phyloP scores from a whole-genome alignment of 2,888 invertebrate genomes.

The Silvanus unidentatus region DNA sequence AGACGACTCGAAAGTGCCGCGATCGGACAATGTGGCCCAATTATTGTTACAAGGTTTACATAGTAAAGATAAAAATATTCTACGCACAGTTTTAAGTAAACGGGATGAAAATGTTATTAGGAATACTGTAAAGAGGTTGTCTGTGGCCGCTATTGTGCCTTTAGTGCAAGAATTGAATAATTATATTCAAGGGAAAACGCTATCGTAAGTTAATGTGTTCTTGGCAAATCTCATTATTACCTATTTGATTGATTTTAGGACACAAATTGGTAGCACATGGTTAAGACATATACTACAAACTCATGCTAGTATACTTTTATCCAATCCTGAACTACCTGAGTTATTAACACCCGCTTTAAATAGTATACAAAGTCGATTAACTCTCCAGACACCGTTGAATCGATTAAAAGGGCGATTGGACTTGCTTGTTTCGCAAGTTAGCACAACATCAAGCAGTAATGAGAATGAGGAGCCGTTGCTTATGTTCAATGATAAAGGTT shows the following conservation, averaged over 20 bases:
- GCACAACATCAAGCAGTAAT: conserved; percentile 32
- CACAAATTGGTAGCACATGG: conserved; percentile 54
- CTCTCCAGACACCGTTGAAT: conserved; percentile 50
- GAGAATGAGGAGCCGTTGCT: conserved; percentile 48
- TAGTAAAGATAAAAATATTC: conserved; percentile 71
- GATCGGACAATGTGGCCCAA: conserved; percentile 69
- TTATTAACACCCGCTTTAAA: conserved; percentile 53
- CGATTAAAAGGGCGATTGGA: conserved; percentile 57
- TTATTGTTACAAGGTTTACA: conserved; percentile 79
- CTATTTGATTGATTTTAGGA: conserved; percentile 41
- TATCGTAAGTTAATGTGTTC: conserved; percentile 58
- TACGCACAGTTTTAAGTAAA: conserved; percentile 65
- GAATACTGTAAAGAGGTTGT: conserved; percentile 69
- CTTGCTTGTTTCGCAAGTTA: conserved; percentile 53
- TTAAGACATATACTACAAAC: conserved; percentile 52
- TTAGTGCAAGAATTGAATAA: conserved; percentile 67
- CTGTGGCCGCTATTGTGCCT: conserved; percentile 66
- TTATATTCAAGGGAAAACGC: conserved; percentile 63
- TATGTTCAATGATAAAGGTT: conserved; percentile 54
- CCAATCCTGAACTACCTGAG: conserved; percentile 55
- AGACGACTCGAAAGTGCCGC: conserved; percentile 50
- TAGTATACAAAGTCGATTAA: conserved; percentile 52
- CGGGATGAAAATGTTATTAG: conserved; percentile 62
- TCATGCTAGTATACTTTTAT: conserved; percentile 58
- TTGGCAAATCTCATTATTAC: no score